Base-by-base conservation (phyloP, 2,888 invertebrate species). In the Heteromyza rotundicornis region DNA sequence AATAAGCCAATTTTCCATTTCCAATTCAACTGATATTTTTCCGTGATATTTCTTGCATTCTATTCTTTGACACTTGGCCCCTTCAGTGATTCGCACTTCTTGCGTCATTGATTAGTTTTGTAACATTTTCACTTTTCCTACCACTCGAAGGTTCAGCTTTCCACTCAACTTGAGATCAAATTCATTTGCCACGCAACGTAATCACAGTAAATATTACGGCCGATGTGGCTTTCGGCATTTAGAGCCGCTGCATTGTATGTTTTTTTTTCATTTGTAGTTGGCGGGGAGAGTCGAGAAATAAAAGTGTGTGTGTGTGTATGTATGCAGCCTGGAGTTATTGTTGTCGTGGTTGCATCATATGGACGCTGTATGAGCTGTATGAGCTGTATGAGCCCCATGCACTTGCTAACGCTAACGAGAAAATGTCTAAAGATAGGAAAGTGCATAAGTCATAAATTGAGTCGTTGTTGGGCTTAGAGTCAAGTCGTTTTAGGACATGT, bases 371-470 rank as follows among this genome's bases (percentile, higher is more conserved):
- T 27, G 27, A 5, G 27, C 27, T 27, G 27, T n/a, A n/a, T n/a
- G 10, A 27, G 27, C 10, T 10, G 27, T 27, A 27, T 27, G 7
- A 7, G 27, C n/a, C n/a, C n/a, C n/a, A n/a, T n/a, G n/a, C n/a
- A n/a, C n/a, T n/a, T n/a, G n/a, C n/a, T n/a, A 12, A 5, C 40
- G 40, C 40, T 40, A 40, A 40, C 47, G 51, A 59, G 53, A 61
- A 64, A 59, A 44, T 36, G 16, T 20, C 22, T 47, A 55, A 54
- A 54, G 52, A 58, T 64, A 64, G 59, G 64, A 61, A 61, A 62
- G 49, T 59, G 60, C 20, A 62, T 65, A 62, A 64, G 62, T 64
- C 64, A 65, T 62, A 59, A 60, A 65, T 65, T 64, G 64, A 65
- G 62, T 59, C 64, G 61, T 53, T 12, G 40, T 40, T 40, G 5